phyloP scores from a whole-genome alignment of 2,888 invertebrate species.

The Strigamia transsilvanica region DNA sequence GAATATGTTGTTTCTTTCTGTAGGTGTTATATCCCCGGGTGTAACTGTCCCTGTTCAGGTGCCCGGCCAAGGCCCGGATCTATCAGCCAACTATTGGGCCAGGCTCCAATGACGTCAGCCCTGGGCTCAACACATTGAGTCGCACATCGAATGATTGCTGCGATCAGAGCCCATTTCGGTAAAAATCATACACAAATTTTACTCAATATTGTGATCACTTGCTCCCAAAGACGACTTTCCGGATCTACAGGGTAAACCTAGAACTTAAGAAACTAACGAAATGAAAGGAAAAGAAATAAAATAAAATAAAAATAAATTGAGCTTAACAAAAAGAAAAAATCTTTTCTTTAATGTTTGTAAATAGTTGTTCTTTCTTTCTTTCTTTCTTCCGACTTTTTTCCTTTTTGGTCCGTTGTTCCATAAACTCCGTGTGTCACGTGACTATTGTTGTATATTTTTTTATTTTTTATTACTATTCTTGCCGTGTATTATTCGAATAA shows the following conservation, averaged over 20 bases:
- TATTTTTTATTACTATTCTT: constrained; percentile 20
- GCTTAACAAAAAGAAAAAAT: background rate
- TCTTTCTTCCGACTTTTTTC: too few species aligned
- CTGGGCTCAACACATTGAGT: background rate
- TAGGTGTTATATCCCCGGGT: constrained; percentile 89
- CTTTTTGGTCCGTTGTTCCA: constrained; percentile 5
- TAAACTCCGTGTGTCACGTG: background rate
- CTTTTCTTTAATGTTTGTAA: constrained; percentile 20
- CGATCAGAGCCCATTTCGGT: constrained; percentile 46
- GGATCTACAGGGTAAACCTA: constrained; percentile 54
- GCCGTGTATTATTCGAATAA: constrained; percentile 2
- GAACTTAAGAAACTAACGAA: constrained; percentile 5
- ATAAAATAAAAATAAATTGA: background rate
- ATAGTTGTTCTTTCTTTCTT: background rate
- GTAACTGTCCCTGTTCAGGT: constrained; percentile 97
- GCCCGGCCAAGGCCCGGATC: constrained; percentile 82
- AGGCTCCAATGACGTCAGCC: constrained; percentile 79
- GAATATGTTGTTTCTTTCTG: constrained; percentile 56
- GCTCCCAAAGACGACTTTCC: constrained; percentile 16
- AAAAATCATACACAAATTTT: background rate
- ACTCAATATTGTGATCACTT: constrained; percentile 10
- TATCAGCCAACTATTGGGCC: constrained; percentile 82
- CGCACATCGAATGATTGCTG: background rate
- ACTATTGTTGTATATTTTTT: constrained; percentile 39
- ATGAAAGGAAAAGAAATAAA: background rate